Conservation (phyloP, 37 sponge, comb jelly and placozoan species). For the Oopsacas minuta region DNA sequence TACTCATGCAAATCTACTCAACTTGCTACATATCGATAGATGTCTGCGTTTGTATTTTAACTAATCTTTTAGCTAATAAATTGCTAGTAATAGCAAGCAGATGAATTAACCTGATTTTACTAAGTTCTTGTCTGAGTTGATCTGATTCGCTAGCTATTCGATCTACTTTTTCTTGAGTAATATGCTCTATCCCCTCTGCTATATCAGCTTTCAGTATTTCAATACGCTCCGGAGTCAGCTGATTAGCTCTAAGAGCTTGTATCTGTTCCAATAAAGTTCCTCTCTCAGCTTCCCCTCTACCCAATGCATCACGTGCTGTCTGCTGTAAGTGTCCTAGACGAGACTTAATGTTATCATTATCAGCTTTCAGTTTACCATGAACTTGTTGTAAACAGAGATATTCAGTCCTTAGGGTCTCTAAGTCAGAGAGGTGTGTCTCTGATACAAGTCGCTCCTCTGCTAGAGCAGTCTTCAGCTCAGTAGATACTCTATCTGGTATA, state of each 20-base stretch:
- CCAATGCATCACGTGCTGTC: background rate
- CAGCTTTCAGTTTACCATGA: background rate
- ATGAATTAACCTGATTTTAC: background rate
- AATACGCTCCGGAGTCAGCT: background rate
- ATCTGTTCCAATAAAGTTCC: background rate
- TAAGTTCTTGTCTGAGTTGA: background rate
- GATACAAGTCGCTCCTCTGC: background rate
- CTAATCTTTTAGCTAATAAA: too few species aligned
- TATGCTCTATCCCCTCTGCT: background rate
- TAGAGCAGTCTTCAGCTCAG: background rate
- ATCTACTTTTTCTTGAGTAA: background rate
- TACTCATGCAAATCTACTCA: too few species aligned
- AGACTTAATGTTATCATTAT: background rate
- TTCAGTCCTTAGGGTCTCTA: background rate
- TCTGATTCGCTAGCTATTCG: background rate
- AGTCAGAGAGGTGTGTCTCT: background rate
- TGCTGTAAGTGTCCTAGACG: background rate
- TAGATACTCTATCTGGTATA: background rate
- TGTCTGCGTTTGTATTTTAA: too few species aligned
- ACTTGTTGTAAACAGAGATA: slow-evolving; percentile 4
- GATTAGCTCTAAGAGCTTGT: background rate
- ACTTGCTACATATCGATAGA: too few species aligned
- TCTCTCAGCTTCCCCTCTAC: background rate
- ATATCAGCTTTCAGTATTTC: background rate
- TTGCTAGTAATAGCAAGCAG: background rate